A percentile compares a stretch with the other conserved stretches of the same genome.
phyloP scores from a whole-genome alignment of 2,888 invertebrate genomes.

The Aporophyla nigra region DNA sequence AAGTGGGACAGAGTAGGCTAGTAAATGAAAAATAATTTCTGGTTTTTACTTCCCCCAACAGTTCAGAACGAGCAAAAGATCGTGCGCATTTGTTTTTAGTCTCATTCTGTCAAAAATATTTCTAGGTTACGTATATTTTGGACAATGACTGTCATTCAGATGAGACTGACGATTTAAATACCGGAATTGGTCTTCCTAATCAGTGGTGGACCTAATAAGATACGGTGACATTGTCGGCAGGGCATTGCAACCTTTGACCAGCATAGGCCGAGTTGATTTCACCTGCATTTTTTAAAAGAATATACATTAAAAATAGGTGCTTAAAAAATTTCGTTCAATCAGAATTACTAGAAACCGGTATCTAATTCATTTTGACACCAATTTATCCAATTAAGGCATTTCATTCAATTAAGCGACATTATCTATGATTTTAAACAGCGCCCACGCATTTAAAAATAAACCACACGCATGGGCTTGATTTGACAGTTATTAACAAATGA shows the following conservation, averaged over 20 bases:
- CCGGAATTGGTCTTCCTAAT: background rate
- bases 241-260: too few relatives aligned
- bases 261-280: background rate
- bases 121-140: too few relatives aligned
- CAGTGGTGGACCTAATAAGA: background rate
- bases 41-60: background rate
- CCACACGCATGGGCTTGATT: constrained; percentile 47
- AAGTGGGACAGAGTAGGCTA: too few relatives aligned
- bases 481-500: constrained; percentile 55
- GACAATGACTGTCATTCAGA: background rate
- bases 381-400: constrained; percentile 18
- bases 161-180: background rate
- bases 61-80: background rate
- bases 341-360: background rate
- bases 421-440: constrained; percentile 18
- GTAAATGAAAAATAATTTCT: background rate
- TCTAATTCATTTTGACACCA: constrained; percentile 15
- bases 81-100: background rate
- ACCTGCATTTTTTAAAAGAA: too few relatives aligned
- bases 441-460: constrained; percentile 48
- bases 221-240: background rate
- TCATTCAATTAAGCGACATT: constrained; percentile 29
- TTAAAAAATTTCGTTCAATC: constrained; percentile 6
- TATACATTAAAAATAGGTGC: too few relatives aligned
- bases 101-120: background rate